phyloP scores from a whole-genome alignment of 2,797 vertebrate species.

The Gallirallus australis region DNA sequence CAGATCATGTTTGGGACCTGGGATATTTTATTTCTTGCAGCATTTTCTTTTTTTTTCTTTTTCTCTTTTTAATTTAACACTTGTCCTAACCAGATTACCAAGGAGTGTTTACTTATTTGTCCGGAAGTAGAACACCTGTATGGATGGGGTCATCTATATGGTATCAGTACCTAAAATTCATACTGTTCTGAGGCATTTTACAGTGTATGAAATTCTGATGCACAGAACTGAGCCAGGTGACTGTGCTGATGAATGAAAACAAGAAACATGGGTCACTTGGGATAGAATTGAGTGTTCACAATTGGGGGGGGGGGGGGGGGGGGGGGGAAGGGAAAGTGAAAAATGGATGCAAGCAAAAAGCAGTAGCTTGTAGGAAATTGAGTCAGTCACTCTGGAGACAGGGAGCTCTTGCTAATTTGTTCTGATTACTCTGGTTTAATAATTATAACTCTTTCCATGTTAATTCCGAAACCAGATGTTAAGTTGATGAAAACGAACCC shows the following conservation, averaged over 20 bases:
- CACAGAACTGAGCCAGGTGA: neutral
- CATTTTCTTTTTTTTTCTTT: neutral
- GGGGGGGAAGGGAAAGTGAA: neutral
- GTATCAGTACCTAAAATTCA: neutral
- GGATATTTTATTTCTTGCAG: neutral
- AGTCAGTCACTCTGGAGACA: neutral
- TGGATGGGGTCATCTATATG: rapidly evolving
- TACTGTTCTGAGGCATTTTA: neutral
- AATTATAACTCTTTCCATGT: constrained; percentile 16
- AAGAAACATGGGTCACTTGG: neutral
- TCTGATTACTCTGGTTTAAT: constrained; percentile 32
- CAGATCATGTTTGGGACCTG: neutral
- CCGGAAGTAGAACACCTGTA: neutral
- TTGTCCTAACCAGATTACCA: neutral
- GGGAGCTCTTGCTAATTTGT: constrained; percentile 5
- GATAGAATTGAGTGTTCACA: neutral
- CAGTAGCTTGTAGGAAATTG: neutral
- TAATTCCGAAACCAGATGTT: constrained; percentile 52
- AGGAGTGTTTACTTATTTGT: neutral
- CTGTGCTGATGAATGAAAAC: neutral
- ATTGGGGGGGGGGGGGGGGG: neutral
- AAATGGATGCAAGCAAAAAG: neutral
- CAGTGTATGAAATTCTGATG: neutral
- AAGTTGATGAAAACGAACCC: neutral
- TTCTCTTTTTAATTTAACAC: neutral